Conservation (phyloP, 2,888 invertebrate genomes). For the Phortica okadai region DNA sequence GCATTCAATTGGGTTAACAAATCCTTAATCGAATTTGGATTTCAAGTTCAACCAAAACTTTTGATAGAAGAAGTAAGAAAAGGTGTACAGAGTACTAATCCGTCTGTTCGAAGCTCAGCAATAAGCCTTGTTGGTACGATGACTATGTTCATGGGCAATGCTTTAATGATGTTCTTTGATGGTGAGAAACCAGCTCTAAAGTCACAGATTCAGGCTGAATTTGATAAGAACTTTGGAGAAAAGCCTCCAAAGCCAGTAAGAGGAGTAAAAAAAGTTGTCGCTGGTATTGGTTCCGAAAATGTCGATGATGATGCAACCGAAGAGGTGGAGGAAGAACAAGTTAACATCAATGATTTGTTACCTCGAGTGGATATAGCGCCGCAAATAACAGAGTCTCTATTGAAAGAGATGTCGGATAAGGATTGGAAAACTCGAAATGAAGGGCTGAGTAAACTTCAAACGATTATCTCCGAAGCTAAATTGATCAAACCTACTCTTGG, state of each 20-base stretch:
- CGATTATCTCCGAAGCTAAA: constrained; percentile 80
- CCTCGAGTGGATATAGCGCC: constrained; percentile 88
- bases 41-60: constrained; percentile 84
- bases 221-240: constrained; percentile 87
- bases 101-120: constrained; percentile 87
- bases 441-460: constrained; percentile 77
- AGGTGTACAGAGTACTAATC: constrained; percentile 90
- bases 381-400: constrained; percentile 87
- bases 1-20: constrained; percentile 87
- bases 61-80: constrained; percentile 88
- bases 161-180: constrained; percentile 87
- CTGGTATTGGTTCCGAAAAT: constrained; percentile 43
- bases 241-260: constrained; percentile 86
- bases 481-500: constrained; percentile 90
- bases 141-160: constrained; percentile 88
- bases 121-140: constrained; percentile 82
- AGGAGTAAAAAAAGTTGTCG: constrained; percentile 76
- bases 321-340: constrained; percentile 72
- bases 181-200: constrained; percentile 90
- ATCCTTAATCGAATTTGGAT: constrained; percentile 91
- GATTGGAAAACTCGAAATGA: constrained; percentile 89
- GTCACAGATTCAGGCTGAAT: constrained; percentile 90
- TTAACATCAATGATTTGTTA: constrained; percentile 83
- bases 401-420: constrained; percentile 90
- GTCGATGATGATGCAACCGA: constrained; percentile 59